Evolutionary conservation across 2,888 invertebrate genomes (phyloP), one percentile per base, ranked within the genome.

Genomic region (Elmis aenea): DNA sequence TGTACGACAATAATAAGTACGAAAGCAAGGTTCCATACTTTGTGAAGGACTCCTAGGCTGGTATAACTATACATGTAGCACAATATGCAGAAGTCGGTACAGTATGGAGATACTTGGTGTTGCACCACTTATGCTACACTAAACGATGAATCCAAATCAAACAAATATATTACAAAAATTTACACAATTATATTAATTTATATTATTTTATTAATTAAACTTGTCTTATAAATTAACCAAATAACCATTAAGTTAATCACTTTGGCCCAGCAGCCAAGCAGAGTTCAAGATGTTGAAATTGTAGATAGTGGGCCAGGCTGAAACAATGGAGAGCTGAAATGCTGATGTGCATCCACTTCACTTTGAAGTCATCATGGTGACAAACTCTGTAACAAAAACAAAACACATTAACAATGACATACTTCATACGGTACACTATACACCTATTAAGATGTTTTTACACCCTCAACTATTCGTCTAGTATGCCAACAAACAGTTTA

Each of bases 291-390:
- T 62, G 63, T 61, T 64, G 61, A 61, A 61, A 59, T 61, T 60
- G 59, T 55, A 53, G 46, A 45, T 51, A 57, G 59, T 62, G 65
- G 65, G 66, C 66, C 67, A 62, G 65, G 65, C 64, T 64, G 66
- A 67, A 66, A 67, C 63, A 61, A 66, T 64, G 62, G 64, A 67
- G 67, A 68, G 67, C 66, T 63, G 62, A 65, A 65, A 64, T 64
- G 62, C 63, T 73, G 75, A 50, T 52, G 70, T 71, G 73, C 64
- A 77, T 77, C 79, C 81, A 76, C 81, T 81, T 92, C 90, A 92
- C 87, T 92, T 92, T 82, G 92, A 92, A 81, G 92, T 92, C 92
- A 92, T 92, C 92, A 92, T 92, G 81, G 91, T 92, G 82, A 92
- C 91, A 81, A 92, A 92, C 83, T 92, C 91, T 91, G 83, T 18